Evolutionary conservation across 2,113 vertebrate species (phyloP).

Genomic region (Ammodramus savannarum): DNA sequence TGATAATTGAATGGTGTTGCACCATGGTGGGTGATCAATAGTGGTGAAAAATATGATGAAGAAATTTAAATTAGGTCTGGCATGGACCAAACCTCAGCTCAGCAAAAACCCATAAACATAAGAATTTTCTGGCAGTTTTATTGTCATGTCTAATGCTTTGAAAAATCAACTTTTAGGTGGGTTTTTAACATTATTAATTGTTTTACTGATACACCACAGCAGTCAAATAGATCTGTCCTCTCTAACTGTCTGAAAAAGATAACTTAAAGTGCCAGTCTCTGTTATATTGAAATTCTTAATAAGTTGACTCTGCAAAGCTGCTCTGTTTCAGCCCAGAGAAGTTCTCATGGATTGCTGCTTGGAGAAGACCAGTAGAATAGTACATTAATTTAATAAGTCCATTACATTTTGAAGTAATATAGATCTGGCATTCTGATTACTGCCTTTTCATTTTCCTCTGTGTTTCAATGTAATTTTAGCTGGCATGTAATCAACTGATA

Average conservation of each 20-base stretch:
- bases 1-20: background rate
- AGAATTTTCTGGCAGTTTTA: background rate
- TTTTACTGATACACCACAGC: background rate
- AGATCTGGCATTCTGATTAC: slow-evolving; percentile 11
- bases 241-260: background rate
- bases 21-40: background rate
- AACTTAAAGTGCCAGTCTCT: background rate
- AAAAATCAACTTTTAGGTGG: background rate
- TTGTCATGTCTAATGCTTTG: background rate
- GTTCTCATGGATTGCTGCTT: background rate
- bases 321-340: background rate
- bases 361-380: background rate
- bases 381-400: background rate
- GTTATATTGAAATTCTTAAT: background rate
- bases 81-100: background rate
- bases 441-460: slow-evolving; percentile 15
- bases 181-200: background rate
- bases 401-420: background rate
- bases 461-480: background rate
- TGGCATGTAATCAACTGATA: background rate
- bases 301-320: background rate
- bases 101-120: background rate
- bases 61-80: background rate
- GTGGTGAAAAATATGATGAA: background rate
- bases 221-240: background rate